Base-by-base conservation (phyloP, 1,140 invertebrate species). In the Streblospio benedicti region DNA sequence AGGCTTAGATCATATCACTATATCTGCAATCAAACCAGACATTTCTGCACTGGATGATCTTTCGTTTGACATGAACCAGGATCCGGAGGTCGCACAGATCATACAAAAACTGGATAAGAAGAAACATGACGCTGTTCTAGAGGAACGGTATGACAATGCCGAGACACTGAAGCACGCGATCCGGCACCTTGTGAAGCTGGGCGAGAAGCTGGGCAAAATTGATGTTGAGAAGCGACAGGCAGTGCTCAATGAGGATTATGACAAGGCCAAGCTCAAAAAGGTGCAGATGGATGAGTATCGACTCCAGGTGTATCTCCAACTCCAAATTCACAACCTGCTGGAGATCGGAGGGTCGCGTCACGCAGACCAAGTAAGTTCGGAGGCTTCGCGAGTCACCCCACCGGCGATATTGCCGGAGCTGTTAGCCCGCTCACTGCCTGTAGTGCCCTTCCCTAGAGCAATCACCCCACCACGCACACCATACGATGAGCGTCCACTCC, bases 21-120 rank as follows among this genome's bases (percentile, higher is more conserved):
- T n/a, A n/a, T n/a, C n/a, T n/a, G n/a, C n/a, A n/a, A n/a, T n/a
- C n/a, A n/a, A n/a, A n/a, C n/a, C n/a, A n/a, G 85, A 86, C 57
- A 86, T 85, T 56, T 93, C 91, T 1, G 86, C 90, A 0, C 89
- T 91, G 67, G 92, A 97, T 72, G 92, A 97, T 76, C 79, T 97
- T n/a, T 87, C 91, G 0, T 95, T 95, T 78, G 89, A 92, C 51
- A 97, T 97, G 92, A 96, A 97, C 70, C 91, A 95, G 9, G 92
- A 95, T 75, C 85, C 86, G n/a, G 91, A 93, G 65, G 87, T 94
- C 3, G 90, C 90, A 0, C 85, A 86, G 66, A 84, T 92, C 44
- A 90, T 97, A n/a, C 80, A 89, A 16, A 85, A 85, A 69, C 83
- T 97, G 79, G 91, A 95, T 73, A 79, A 83, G 12, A 91, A 89